A percentile compares a stretch with the other conserved stretches of the same genome.
These are phyloP conservation scores for Mustela nigripes DNA, from an alignment of 2,113 vertebrate genomes.

Conservation along the genomic window DNA sequence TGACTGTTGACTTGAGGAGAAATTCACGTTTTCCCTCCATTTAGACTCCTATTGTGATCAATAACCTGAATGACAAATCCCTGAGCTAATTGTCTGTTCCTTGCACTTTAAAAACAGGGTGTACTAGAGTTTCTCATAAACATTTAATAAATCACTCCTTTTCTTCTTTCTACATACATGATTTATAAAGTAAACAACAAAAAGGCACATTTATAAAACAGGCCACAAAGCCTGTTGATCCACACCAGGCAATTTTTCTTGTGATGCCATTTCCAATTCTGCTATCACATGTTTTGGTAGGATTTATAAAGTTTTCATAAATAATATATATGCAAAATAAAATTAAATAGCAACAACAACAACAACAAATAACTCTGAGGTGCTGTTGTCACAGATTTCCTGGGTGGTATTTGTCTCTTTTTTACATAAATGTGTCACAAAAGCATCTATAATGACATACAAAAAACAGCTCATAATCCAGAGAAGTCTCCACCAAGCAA, in stretches of 20 bases:
- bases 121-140: slow-evolving; percentile 58
- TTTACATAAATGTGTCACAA: neutral
- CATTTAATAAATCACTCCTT: slow-evolving; percentile 73
- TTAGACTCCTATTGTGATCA: slow-evolving; percentile 62
- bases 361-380: slow-evolving; percentile 44
- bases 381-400: slow-evolving; percentile 30
- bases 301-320: slow-evolving; percentile 70
- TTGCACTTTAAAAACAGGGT: slow-evolving; percentile 51
- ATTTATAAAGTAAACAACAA: slow-evolving; percentile 78
- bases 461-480: neutral
- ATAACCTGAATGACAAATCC: slow-evolving; percentile 62
- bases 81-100: slow-evolving; percentile 60
- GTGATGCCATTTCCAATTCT: slow-evolving; percentile 42
- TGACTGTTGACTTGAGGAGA: slow-evolving; percentile 29
- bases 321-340: slow-evolving; percentile 74
- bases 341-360: slow-evolving; percentile 65
- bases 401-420: neutral
- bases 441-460: neutral
- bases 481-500: neutral
- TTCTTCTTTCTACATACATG: neutral
- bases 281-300: slow-evolving; percentile 65
- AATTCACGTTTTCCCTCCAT: slow-evolving; percentile 20
- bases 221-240: slow-evolving; percentile 40
- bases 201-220: slow-evolving; percentile 63
- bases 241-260: slow-evolving; percentile 64